These are phyloP conservation scores for Ophonus ardosiacus DNA, from an alignment of 2,888 invertebrate genomes.

Conservation along the genomic window DNA sequence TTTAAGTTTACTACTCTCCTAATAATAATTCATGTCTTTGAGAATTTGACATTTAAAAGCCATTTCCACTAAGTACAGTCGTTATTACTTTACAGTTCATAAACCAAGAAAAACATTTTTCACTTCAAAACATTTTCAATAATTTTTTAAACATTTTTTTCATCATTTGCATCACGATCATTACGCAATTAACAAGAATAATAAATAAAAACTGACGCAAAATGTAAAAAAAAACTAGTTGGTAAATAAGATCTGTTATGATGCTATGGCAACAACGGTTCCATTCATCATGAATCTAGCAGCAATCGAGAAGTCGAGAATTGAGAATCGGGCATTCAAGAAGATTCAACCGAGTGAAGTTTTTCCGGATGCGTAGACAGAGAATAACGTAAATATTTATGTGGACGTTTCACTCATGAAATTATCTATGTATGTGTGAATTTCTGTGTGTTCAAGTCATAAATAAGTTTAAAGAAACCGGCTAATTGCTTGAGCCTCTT, in stretches of 20 bases:
- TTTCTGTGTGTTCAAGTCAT: slow-evolving; percentile 5
- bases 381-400: slow-evolving; percentile 62
- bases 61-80: slow-evolving; percentile 24
- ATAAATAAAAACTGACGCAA: slow-evolving; percentile 18
- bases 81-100: slow-evolving; percentile 26
- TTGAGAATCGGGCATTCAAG: slow-evolving; percentile 45
- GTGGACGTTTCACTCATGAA: slow-evolving; percentile 60
- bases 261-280: slow-evolving; percentile 27
- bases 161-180: not conserved
- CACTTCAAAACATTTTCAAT: not conserved
- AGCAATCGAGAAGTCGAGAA: not conserved
- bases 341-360: slow-evolving; percentile 6
- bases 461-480: slow-evolving; percentile 61
- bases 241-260: not conserved
- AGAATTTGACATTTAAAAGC: slow-evolving; percentile 48
- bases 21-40: slow-evolving; percentile 23
- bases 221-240: not conserved
- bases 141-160: not conserved
- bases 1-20: slow-evolving; percentile 14
- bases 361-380: slow-evolving; percentile 63
- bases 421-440: slow-evolving; percentile 32
- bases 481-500: slow-evolving; percentile 58
- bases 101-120: slow-evolving; percentile 1
- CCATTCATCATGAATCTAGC: slow-evolving; percentile 48
- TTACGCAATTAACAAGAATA: not conserved